A percentile compares a stretch with the other conserved stretches of the same genome.
Evolutionary conservation across 64 coral and sea anemone species (phyloP).

Genomic region (Montipora capricornis): DNA sequence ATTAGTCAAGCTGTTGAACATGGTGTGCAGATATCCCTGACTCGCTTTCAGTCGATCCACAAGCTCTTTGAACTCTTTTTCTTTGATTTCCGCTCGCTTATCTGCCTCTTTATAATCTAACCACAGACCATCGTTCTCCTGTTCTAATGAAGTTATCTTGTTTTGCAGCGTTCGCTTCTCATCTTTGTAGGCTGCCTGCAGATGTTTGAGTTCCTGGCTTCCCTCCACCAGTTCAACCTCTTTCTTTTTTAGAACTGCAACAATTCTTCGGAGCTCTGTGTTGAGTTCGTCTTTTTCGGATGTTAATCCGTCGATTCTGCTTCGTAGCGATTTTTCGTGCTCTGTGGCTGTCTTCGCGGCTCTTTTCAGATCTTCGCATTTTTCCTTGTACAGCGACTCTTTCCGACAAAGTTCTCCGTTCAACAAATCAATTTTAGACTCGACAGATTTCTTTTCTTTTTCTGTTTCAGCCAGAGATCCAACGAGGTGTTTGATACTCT

Average conservation of each 20-base stretch:
- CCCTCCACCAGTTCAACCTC: constrained; percentile 71
- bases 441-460: constrained; percentile 63
- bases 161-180: constrained; percentile 55
- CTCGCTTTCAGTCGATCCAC: constrained; percentile 75
- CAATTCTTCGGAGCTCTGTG: constrained; percentile 61
- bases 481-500: constrained; percentile 75
- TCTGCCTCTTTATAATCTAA: constrained; percentile 81
- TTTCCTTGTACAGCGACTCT: constrained; percentile 72
- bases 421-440: constrained; percentile 79
- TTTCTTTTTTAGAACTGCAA: constrained; percentile 76
- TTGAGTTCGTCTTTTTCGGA: constrained; percentile 86
- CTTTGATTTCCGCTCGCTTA: constrained; percentile 75
- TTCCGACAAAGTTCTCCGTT: constrained; percentile 74
- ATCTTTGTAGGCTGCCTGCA: constrained; percentile 65
- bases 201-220: constrained; percentile 66
- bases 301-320: constrained; percentile 56
- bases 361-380: constrained; percentile 63
- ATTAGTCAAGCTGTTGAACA: constrained; percentile 87
- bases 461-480: constrained; percentile 28
- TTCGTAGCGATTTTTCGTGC: constrained; percentile 50
- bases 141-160: constrained; percentile 64
- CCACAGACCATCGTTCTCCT: constrained; percentile 80
- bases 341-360: constrained; percentile 72
- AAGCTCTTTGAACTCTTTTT: constrained; percentile 75
- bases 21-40: constrained; percentile 66